phyloP scores from a whole-genome alignment of 2,888 invertebrate species.

The Tipula helvola region DNA sequence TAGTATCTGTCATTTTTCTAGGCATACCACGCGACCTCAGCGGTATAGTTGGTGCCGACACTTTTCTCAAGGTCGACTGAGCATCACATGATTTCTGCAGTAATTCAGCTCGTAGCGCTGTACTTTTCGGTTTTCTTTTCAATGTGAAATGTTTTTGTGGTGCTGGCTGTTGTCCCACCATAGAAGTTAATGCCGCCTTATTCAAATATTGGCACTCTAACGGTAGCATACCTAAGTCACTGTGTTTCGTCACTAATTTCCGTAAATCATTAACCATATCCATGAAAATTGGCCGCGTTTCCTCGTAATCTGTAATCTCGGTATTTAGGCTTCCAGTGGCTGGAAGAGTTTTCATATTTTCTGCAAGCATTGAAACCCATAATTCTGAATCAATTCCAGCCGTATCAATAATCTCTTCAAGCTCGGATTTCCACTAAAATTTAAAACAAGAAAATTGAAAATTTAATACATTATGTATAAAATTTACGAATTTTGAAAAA shows the following conservation, averaged over 20 bases:
- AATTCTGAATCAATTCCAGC: constrained; percentile 87
- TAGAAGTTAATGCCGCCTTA: constrained; percentile 78
- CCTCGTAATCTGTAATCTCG: constrained; percentile 77
- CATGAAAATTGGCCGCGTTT: constrained; percentile 78
- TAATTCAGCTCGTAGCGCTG: constrained; percentile 75
- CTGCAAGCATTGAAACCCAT: constrained; percentile 95
- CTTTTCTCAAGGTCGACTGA: constrained; percentile 76
- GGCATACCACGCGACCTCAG: constrained; percentile 80
- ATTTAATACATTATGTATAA: neutral
- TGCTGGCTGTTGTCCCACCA: constrained; percentile 69
- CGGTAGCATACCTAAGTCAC: constrained; percentile 77
- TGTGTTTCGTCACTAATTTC: constrained; percentile 70
- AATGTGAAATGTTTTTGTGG: constrained; percentile 85
- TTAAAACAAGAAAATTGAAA: neutral
- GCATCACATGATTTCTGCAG: constrained; percentile 86
- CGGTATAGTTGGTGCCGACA: constrained; percentile 78
- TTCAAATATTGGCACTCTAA: constrained; percentile 94
- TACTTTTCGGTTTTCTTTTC: constrained; percentile 90
- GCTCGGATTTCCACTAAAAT: constrained; percentile 79
- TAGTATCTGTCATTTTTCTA: constrained; percentile 92
- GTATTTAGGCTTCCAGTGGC: constrained; percentile 80
- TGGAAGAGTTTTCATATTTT: constrained; percentile 88
- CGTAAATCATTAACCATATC: constrained; percentile 78
- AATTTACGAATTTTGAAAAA: neutral
- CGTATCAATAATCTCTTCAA: constrained; percentile 90